Conservation (phyloP, 1,140 invertebrate genomes). For the Pseudomyrmex sp. region DNA sequence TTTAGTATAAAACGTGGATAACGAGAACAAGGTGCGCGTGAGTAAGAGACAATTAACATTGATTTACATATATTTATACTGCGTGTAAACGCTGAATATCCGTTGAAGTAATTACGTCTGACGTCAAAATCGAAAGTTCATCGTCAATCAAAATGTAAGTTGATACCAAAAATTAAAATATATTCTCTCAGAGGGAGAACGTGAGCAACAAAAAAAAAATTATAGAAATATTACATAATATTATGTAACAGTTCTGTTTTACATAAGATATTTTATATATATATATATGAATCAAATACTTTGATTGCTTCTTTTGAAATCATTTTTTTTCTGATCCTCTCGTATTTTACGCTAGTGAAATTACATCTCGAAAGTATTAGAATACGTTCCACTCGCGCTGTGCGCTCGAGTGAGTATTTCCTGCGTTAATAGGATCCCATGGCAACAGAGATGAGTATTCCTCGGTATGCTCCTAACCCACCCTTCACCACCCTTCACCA, state of each 20-base stretch:
- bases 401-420: constrained; percentile 58
- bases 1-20: too few relatives aligned
- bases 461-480: constrained; percentile 27
- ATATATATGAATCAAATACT: constrained; percentile 34
- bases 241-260: constrained; percentile 1
- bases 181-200: too few relatives aligned
- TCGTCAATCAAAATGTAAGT: neutral
- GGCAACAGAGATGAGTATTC: constrained; percentile 60
- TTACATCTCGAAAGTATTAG: constrained; percentile 59
- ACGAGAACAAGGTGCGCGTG: neutral
- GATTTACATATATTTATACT: neutral
- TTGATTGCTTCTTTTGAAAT: constrained; percentile 51
- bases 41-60: neutral
- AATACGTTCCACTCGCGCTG: constrained; percentile 52
- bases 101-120: too few relatives aligned
- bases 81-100: too few relatives aligned
- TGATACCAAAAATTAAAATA: neutral
- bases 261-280: neutral
- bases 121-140: too few relatives aligned
- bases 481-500: constrained; percentile 34
- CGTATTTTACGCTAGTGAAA: constrained; percentile 47
- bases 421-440: constrained; percentile 62
- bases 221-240: neutral
- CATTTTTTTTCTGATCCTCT: constrained; percentile 50
- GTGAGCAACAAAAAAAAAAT: neutral